phyloP scores from a whole-genome alignment of 1,140 invertebrate species.

The Tenebrio molitor region DNA sequence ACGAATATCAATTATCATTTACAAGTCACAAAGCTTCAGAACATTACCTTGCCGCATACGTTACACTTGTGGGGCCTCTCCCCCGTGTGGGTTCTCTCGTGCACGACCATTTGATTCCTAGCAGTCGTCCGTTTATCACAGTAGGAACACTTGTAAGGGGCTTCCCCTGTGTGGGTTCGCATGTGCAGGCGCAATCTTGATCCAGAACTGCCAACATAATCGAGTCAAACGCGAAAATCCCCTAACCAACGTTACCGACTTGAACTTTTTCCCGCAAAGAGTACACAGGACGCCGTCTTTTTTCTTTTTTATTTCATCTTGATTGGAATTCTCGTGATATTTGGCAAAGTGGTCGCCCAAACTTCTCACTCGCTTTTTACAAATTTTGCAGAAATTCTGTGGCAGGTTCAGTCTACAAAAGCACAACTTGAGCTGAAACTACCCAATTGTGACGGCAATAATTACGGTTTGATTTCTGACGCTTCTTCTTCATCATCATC shows the following conservation, averaged over 20 bases:
- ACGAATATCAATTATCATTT: too few relatives aligned
- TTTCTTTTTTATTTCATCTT: not conserved
- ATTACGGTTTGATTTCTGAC: not conserved
- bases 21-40: too few relatives aligned
- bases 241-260: not conserved
- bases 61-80: constrained; percentile 63
- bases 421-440: too few relatives aligned
- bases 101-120: constrained; percentile 45
- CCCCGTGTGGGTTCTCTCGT: constrained; percentile 54
- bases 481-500: too few relatives aligned
- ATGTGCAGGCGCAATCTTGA: constrained; percentile 62
- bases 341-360: constrained; percentile 1
- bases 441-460: too few relatives aligned
- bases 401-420: not conserved
- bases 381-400: constrained; percentile 41
- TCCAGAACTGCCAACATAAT: constrained; percentile 30
- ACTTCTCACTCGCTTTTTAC: constrained; percentile 41
- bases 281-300: constrained; percentile 44
- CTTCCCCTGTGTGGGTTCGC: constrained; percentile 63
- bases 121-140: constrained; percentile 47
- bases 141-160: constrained; percentile 52
- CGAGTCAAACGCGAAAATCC: not conserved
- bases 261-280: constrained; percentile 52
- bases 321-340: constrained; percentile 5
- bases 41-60: constrained; percentile 59